These are phyloP conservation scores for Temnothorax curvispinosus DNA, from an alignment of 1,140 invertebrate genomes.

Conservation along the genomic window DNA sequence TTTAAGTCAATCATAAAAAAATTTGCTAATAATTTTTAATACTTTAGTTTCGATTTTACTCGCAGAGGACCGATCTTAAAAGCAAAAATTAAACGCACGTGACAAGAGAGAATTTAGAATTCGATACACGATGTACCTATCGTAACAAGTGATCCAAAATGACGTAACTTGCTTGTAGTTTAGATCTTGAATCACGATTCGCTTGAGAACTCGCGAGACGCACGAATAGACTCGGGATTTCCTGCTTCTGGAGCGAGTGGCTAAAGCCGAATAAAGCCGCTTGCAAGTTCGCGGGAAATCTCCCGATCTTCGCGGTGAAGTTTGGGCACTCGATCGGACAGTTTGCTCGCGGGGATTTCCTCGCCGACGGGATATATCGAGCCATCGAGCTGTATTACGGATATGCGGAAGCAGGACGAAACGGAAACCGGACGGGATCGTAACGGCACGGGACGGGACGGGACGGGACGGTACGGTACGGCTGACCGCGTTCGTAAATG, in stretches of 20 bases:
- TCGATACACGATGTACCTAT: background rate
- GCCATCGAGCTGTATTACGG: constrained; percentile 1
- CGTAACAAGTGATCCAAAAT: constrained; percentile 11
- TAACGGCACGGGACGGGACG: background rate
- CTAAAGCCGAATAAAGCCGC: constrained; percentile 30
- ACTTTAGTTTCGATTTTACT: background rate
- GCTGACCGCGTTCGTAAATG: constrained; percentile 56
- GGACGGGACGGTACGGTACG: constrained; percentile 13
- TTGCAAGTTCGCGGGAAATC: constrained; percentile 14
- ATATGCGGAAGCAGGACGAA: constrained; percentile 20
- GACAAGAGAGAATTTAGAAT: background rate
- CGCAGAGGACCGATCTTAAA: background rate
- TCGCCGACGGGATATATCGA: constrained; percentile 18
- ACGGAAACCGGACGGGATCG: constrained; percentile 33
- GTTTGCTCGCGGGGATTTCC: constrained; percentile 38
- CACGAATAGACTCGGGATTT: constrained; percentile 10
- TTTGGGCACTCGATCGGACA: constrained; percentile 40
- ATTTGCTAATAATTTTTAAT: background rate
- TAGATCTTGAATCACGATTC: constrained; percentile 9
- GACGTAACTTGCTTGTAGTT: constrained; percentile 33
- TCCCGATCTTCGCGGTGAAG: constrained; percentile 40
- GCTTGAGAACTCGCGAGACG: constrained; percentile 7
- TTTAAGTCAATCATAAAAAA: constrained; percentile 5
- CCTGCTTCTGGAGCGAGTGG: background rate
- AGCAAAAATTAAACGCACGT: background rate